Evolutionary conservation across 2,888 invertebrate genomes (phyloP).

Genomic region (Xylocampa areola): DNA sequence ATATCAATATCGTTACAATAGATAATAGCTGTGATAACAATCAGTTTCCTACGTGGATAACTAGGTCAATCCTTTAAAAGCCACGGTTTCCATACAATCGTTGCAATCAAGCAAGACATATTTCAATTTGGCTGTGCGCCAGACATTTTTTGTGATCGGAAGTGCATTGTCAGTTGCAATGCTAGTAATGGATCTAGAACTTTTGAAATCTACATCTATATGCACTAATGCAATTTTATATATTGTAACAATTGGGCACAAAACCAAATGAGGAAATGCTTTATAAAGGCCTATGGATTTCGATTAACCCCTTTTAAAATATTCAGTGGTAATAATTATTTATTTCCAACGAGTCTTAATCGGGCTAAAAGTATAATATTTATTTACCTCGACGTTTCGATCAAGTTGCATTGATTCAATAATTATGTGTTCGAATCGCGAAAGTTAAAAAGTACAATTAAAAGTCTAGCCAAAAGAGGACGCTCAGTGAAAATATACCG

Average conservation of each 20-base stretch:
- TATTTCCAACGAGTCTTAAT: too few species aligned
- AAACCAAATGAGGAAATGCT: constrained; percentile 31
- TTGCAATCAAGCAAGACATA: constrained; percentile 77
- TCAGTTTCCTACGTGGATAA: constrained; percentile 73
- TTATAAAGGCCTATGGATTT: too few species aligned
- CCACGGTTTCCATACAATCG: constrained; percentile 73
- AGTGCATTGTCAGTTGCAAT: constrained; percentile 74
- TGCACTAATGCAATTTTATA: constrained; percentile 31
- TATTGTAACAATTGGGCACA: constrained; percentile 21
- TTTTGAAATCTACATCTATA: constrained; percentile 24
- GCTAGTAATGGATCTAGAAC: constrained; percentile 52
- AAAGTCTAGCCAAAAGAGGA: too few species aligned
- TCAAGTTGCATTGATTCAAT: too few species aligned
- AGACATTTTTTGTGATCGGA: constrained; percentile 75
- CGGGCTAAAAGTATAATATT: too few species aligned
- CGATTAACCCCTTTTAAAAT: too few species aligned
- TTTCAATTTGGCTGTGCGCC: constrained; percentile 81
- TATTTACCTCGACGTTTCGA: too few species aligned
- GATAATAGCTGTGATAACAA: constrained; percentile 73
- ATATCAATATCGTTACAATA: constrained; percentile 68
- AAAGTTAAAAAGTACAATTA: too few species aligned
- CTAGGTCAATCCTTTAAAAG: constrained; percentile 81
- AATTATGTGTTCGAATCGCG: too few species aligned
- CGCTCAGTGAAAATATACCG: too few species aligned
- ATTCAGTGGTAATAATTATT: too few species aligned